Evolutionary conservation across 1,140 invertebrate genomes (phyloP), one percentile per base, ranked within the genome.

Genomic region (Bacillus rossius): DNA sequence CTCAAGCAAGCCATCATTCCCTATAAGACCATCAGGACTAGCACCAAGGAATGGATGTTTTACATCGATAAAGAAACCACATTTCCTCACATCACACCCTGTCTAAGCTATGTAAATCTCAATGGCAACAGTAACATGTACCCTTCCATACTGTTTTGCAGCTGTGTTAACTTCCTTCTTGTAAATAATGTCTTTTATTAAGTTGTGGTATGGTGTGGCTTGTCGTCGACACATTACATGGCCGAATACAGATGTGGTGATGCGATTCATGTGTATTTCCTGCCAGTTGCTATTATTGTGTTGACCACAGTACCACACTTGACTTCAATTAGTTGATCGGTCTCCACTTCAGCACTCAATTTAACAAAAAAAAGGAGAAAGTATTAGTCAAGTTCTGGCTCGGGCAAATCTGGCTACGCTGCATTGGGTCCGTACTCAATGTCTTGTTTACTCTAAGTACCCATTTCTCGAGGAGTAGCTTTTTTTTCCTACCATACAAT

Each of bases 1-100:
- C 60, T 68, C 66, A 1, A 68, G 1, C 16, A 69, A 34, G 4
- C 59, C 56, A 20, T 62, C 57, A 23, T 43, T 45, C 23, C 52
- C 54, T 25, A 67, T 55, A 8, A 65, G 17, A 1, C 63, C 63
- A 61, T 68, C 64, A 8, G 65, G 66, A 38, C 61, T 60, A n/a
- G 58, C 62, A 7, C 20, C 65, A 38, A 69, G 26, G 17, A n/a
- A 55, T 10, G 43, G 43, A 42, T 47, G 43, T 14, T 49, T 8
- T 2, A 19, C 10, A 23, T 55, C 17, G 13, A 55, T 13, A 20
- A 55, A 43, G 16, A 55, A 22, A 1, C 53, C 19, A 25, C 43
- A 45, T 13, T 19, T 19, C 43, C 23, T 25, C 10, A 45, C 43
- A 5, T 45, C 5, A 19, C 17, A 45, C 13, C 43, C 43, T 7